These are phyloP conservation scores for Herpetotheres cachinnans DNA, from an alignment of 2,113 vertebrate genomes.

Conservation along the genomic window DNA sequence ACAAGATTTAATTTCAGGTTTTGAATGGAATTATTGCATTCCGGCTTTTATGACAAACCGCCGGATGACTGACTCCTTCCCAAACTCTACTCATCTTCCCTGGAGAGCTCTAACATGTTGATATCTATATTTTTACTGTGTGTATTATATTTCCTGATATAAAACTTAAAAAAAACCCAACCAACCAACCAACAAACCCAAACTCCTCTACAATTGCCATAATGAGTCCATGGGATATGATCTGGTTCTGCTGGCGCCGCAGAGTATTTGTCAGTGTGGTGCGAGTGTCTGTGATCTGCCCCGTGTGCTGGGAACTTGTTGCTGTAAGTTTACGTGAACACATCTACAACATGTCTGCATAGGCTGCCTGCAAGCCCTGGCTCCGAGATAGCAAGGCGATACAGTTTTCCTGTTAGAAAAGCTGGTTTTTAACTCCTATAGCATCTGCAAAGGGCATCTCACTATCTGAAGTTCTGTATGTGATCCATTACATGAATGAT, in stretches of 20 bases:
- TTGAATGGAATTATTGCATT: not conserved
- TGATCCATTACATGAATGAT: not conserved
- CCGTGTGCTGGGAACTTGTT: not conserved
- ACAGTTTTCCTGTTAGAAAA: not conserved
- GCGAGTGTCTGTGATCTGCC: not conserved
- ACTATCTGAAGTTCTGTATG: not conserved
- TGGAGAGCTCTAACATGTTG: not conserved
- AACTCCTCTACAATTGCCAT: not conserved
- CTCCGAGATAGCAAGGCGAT: not conserved
- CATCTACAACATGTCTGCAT: rapidly evolving
- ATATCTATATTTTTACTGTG: not conserved
- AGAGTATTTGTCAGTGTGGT: not conserved
- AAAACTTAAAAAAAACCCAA: not conserved
- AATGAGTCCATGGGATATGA: no score
- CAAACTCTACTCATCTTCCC: not conserved
- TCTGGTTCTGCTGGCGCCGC: not conserved
- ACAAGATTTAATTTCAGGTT: not conserved
- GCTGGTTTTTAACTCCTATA: not conserved
- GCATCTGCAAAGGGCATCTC: not conserved
- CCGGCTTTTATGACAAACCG: not conserved
- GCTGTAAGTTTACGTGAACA: no score
- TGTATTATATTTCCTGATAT: not conserved
- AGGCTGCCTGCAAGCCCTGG: not conserved
- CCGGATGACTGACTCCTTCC: not conserved
- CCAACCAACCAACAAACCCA: no score